Base-by-base conservation (phyloP, 1,140 invertebrate species). In the Drosophila malerkotliana region DNA sequence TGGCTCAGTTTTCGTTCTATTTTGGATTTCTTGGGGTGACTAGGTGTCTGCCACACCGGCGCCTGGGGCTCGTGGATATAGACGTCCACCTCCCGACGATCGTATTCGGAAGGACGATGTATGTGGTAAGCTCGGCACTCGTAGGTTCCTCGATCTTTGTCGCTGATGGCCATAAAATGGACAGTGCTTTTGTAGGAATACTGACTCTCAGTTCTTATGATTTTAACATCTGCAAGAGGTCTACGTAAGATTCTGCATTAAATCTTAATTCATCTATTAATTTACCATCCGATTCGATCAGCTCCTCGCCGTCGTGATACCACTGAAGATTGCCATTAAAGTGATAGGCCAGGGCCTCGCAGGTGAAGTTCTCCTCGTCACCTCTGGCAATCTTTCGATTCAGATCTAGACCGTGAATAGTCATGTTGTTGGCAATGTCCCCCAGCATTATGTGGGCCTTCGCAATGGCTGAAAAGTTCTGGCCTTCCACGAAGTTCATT, bases 341-440 rank as follows among this genome's bases (percentile, higher is more conserved):
- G 73, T 94, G 93, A 41, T 94, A 94, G 24, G 93, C 85, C 2
- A 94, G 92, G 3, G 93, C 94, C 4, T 92, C 93, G 77, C 94
- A 95, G 6, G 89, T 92, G 2, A 94, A 53, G 24, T 74, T 89
- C 3, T 94, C 47, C 47, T 93, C 72, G 63, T 95, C 94, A 1
- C 93, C 93, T 26, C 79, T 89, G 1, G 93, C 92, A 9, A 94
- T 90, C 39, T 89, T 66, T 4, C 85, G 75, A n/a, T 79, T 47
- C 26, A 72, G 55, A 32, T 84, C 62, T 53, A 87, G 44, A 6
- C 88, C 82, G 28, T 72, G 74, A 28, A 85, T 79, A 10, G 72
- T 80, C 48, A 90, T 87, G 28, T 85, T 88, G 18, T 88, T 77
- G 6, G 82, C 58, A 44, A 91, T 82, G 30, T 84, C 80, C 2